Evolutionary conservation across 2,888 invertebrate species (phyloP).

Genomic region (Ormyrus pomaceus): DNA sequence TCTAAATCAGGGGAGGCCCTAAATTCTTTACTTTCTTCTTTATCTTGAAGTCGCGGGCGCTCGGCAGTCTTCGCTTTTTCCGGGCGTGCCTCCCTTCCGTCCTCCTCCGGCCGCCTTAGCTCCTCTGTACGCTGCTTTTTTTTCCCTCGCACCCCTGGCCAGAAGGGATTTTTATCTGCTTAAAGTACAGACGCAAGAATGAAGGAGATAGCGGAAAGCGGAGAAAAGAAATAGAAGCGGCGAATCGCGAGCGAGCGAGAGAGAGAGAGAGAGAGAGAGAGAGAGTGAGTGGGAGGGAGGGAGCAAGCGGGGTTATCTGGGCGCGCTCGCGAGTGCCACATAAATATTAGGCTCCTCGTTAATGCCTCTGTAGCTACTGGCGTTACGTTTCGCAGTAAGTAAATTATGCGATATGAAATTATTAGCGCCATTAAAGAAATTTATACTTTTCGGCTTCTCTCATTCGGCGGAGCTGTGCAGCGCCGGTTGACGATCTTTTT

Average conservation of each 20-base stretch:
- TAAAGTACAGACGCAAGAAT: constrained; percentile 57
- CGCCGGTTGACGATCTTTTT: constrained; percentile 65
- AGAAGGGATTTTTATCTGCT: constrained; percentile 57
- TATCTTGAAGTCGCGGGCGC: constrained; percentile 42
- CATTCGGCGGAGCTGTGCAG: constrained; percentile 39
- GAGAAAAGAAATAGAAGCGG: constrained; percentile 54
- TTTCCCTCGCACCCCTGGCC: constrained; percentile 12
- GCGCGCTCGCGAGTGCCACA: constrained; percentile 70
- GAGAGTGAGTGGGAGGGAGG: constrained; percentile 58
- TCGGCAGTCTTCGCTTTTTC: constrained; percentile 28
- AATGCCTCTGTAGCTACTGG: constrained; percentile 75
- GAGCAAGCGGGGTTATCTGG: constrained; percentile 72
- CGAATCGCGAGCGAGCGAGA: constrained; percentile 39
- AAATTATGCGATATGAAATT: constrained; percentile 76
- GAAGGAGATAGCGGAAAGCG: constrained; percentile 52
- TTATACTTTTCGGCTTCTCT: constrained; percentile 71
- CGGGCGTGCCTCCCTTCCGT: not conserved
- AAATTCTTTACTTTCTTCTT: constrained; percentile 52
- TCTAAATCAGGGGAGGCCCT: constrained; percentile 50
- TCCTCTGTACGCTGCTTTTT: constrained; percentile 20
- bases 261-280: constrained; percentile 9
- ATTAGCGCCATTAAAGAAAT: constrained; percentile 76
- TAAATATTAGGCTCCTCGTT: constrained; percentile 76
- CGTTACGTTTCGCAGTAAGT: constrained; percentile 76
- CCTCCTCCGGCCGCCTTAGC: not conserved